phyloP scores from a whole-genome alignment of 2,797 vertebrate genomes.

The Chelmon rostratus region DNA sequence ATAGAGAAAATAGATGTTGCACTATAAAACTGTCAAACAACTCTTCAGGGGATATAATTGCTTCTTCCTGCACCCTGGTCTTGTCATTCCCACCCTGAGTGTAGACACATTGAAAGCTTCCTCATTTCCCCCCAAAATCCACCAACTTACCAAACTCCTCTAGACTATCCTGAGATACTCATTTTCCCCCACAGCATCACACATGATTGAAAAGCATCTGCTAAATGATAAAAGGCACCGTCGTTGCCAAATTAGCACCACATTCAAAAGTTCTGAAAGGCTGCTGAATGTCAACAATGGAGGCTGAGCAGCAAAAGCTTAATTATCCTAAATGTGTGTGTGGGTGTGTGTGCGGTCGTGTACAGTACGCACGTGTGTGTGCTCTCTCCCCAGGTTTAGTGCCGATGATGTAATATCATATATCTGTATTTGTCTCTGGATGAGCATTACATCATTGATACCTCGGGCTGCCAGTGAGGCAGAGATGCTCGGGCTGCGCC shows the following conservation, averaged over 20 bases:
- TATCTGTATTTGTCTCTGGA: slow-evolving; percentile 70
- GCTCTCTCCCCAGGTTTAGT: slow-evolving; percentile 63
- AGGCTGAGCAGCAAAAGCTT: slow-evolving; percentile 82
- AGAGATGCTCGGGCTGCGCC: slow-evolving; percentile 56
- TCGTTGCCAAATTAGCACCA: slow-evolving; percentile 82
- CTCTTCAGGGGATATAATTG: slow-evolving; percentile 84
- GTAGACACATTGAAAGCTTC: slow-evolving; percentile 80
- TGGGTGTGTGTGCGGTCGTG: slow-evolving; percentile 41
- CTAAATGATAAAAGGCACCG: slow-evolving; percentile 79
- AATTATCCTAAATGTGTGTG: slow-evolving; percentile 77
- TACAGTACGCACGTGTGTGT: slow-evolving; percentile 34
- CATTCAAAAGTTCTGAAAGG: slow-evolving; percentile 85
- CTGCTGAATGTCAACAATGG: slow-evolving; percentile 83
- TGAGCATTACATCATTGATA: slow-evolving; percentile 82
- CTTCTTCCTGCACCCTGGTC: slow-evolving; percentile 82
- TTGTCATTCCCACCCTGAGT: slow-evolving; percentile 77
- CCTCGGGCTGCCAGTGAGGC: slow-evolving; percentile 56
- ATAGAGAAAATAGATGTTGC: slow-evolving; percentile 80
- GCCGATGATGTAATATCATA: slow-evolving; percentile 82
- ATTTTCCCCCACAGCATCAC: slow-evolving; percentile 66
- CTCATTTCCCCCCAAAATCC: slow-evolving; percentile 71
- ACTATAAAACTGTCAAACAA: slow-evolving; percentile 84
- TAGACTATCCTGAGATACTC: slow-evolving; percentile 76
- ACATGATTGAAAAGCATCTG: slow-evolving; percentile 82
- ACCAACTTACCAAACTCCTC: slow-evolving; percentile 76